phyloP scores from a whole-genome alignment of 2,888 invertebrate species.

The Reticulitermes lucifugus region DNA sequence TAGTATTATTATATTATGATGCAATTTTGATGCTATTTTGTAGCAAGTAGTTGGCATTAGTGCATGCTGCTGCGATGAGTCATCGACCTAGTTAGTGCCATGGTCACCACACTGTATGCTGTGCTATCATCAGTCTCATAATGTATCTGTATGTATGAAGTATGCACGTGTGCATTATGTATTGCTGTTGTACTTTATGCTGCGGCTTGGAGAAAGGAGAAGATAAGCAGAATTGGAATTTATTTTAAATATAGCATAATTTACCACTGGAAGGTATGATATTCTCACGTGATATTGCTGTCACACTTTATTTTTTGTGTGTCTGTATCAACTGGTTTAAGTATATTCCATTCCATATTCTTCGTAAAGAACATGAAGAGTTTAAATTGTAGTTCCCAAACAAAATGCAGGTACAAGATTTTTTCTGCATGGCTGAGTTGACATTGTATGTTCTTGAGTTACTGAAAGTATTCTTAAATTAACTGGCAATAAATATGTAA shows the following conservation, averaged over 20 bases:
- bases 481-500: too few species aligned
- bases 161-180: constrained; percentile 23
- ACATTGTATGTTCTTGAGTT: too few species aligned
- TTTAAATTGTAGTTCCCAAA: too few species aligned
- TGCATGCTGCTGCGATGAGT: constrained; percentile 37
- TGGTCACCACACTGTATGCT: constrained; percentile 29
- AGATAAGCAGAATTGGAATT: neutral
- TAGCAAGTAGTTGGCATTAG: constrained; percentile 26
- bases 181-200: neutral
- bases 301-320: too few species aligned
- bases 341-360: too few species aligned
- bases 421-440: too few species aligned
- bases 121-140: constrained; percentile 22
- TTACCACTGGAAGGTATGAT: neutral
- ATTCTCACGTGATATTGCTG: neutral
- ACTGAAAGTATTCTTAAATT: too few species aligned
- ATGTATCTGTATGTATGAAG: constrained; percentile 19
- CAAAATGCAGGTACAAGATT: too few species aligned
- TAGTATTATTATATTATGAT: constrained; percentile 40
- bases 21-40: constrained; percentile 36
- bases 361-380: too few species aligned
- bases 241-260: neutral
- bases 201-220: neutral
- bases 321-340: too few species aligned
- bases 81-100: constrained; percentile 36